Base-by-base conservation (phyloP, 2,888 invertebrate species). In the Polyommatus icarus region DNA sequence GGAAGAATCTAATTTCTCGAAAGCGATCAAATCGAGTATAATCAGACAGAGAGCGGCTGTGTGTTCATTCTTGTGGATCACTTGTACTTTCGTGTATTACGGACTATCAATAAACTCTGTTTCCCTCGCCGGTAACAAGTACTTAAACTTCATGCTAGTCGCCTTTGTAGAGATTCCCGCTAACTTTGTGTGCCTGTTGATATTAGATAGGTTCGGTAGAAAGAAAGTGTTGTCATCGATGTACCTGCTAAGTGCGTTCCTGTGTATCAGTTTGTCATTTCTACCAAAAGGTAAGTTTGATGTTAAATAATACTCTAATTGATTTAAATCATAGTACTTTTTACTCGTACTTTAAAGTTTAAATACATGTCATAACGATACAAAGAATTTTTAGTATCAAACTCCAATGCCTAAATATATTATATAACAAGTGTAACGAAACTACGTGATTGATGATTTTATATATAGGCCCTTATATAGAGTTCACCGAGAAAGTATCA, bases 51-150 rank as follows among this genome's bases (percentile, higher is more conserved):
- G 96, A 83, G 88, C 96, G 79, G 80, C 95, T 0, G 95, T 95
- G 78, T 97, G 97, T 82, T 96, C 96, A 10, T 95, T 96, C 83
- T 95, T 97, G 84, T 97, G 97, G 97, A 95, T 97, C 8, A 96
- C 97, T 0, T 97, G 96, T 86, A 96, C 97, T 0, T 96, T 97
- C 83, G 96, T 97, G 6, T 98, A 97, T 85, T 97, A 97, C 83
- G 98, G 98, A 0, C 88, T 98, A 18, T 97, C 97, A 0, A 94
- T 98, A 78, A 97, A 97, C 86, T 96, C 97, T 0, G 97, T 97
- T 2, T 95, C 96, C 0, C 88, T 98, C 77, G 95, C 96, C 67
- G 97, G 97, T 0, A 96, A 97, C 86, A 96, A 96, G 84, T 97
- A 97, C 85, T 86, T 96, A 12, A 97, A 97, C 88, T 98, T 97